Evolutionary conservation across 2,888 invertebrate genomes (phyloP), one percentile per base, ranked within the genome.

Genomic region (Hydrotaea cyrtoneurina): DNA sequence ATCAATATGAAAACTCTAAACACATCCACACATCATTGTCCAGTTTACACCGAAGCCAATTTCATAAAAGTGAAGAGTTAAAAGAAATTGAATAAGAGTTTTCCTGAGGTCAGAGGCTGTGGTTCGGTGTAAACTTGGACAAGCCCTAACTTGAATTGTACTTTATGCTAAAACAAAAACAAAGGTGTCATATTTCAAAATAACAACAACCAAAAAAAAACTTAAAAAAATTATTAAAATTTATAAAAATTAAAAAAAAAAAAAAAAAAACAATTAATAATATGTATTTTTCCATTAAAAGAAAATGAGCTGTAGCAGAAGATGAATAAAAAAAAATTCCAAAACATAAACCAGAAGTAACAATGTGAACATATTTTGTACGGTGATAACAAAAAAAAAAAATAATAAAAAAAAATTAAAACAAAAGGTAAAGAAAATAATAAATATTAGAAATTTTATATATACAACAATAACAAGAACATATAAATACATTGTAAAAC

Each of bases 281-380:
- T 66, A n/a, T 66, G 39, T 66, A 66, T 39, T 66, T 62, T 66
- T 66, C 66, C 43, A 66, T 21, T 53, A 71, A 71, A 17, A 7
- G 21, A 26, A 13, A 21, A 55, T 21, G 23, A 55, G n/a, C 10
- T 10, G 21, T 21, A 2, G 59, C 23, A 23, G 59, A 59, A 59
- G 59, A 59, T 26, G 26, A 26, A 4, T 50, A 50, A 55, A 80
- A 55, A 78, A 64, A n/a, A n/a, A n/a, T n/a, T n/a, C n/a, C n/a
- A n/a, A n/a, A n/a, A n/a, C n/a, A n/a, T n/a, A n/a, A n/a, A 72
- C 59, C 50, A 78, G 72, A 78, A 78, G 72, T 73, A 72, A 72
- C 50, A 69, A 75, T 19, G n/a, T 43, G 43, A 46, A 59, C 71
- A 76, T 76, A 80, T 80, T 80, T 80, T 80, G 69, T 80, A 80